Conservation (phyloP, 2,113 vertebrate genomes). For the Sinocyclocheilus grahami region DNA sequence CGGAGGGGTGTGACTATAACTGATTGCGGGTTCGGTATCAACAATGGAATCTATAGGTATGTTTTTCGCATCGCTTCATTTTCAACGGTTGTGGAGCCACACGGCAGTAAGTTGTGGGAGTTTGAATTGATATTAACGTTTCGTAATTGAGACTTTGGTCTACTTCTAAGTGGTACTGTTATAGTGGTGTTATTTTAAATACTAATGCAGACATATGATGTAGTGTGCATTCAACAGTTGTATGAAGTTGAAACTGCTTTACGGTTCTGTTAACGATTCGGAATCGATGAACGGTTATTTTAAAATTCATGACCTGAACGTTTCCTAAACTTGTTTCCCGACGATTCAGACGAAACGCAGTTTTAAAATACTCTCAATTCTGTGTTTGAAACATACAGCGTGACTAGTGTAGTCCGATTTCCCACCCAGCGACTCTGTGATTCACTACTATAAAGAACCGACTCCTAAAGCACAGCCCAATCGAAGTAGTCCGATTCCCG, state of each 20-base stretch:
- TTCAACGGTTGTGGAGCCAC: not conserved
- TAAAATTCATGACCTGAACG: not conserved
- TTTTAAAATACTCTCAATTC: not conserved
- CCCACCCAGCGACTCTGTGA: not conserved
- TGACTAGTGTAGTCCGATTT: not conserved
- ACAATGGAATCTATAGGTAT: conserved; percentile 81
- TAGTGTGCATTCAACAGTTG: conserved; percentile 12
- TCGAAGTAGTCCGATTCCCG: not conserved
- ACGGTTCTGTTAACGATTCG: not conserved
- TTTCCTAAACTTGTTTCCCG: not conserved
- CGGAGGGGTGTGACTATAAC: conserved; percentile 21
- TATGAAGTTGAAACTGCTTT: not conserved
- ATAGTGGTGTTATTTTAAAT: not conserved
- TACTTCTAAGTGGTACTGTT: too few relatives aligned
- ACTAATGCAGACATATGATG: not conserved
- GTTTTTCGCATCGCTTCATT: conserved; percentile 14
- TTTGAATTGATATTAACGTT: not conserved
- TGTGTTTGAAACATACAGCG: not conserved
- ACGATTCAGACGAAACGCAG: not conserved
- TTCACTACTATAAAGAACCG: too few relatives aligned
- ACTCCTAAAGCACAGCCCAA: not conserved
- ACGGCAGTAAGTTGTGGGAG: not conserved
- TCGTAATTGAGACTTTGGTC: not conserved
- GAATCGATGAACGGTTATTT: not conserved
- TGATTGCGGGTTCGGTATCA: not conserved